These are phyloP conservation scores for Poecilia latipinna DNA, from an alignment of 2,113 vertebrate genomes.

Conservation along the genomic window DNA sequence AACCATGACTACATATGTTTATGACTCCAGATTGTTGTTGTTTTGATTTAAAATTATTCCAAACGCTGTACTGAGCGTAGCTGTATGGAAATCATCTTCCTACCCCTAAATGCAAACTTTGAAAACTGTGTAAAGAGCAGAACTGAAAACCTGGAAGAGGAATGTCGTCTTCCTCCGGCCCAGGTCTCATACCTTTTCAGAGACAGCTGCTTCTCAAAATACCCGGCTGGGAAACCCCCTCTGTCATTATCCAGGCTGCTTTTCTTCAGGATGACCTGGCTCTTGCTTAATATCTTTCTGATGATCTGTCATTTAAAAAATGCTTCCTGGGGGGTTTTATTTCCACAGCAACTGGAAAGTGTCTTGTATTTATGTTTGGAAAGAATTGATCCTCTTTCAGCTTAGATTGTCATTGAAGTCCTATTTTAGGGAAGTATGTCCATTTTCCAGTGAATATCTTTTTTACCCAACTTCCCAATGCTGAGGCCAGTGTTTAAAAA, in stretches of 20 bases:
- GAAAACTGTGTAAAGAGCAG: background rate
- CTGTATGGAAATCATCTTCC: background rate
- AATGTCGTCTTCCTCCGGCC: conserved; percentile 49
- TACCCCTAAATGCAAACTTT: background rate
- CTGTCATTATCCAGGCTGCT: conserved; percentile 30
- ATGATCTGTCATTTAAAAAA: conserved; percentile 15
- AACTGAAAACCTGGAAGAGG: conserved; percentile 37
- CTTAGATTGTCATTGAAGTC: conserved; percentile 6
- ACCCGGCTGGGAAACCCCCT: conserved; percentile 69
- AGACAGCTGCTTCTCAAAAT: conserved; percentile 80
- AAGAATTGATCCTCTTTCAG: conserved; percentile 20
- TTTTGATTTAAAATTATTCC: background rate
- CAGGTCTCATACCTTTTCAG: conserved; percentile 57
- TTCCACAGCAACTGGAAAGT: conserved; percentile 27
- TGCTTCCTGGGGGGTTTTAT: background rate
- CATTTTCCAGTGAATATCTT: conserved; percentile 4
- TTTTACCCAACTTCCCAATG: too few species aligned
- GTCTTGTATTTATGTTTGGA: conserved; percentile 38
- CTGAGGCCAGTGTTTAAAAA: too few species aligned
- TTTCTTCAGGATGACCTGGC: background rate
- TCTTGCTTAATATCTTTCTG: conserved; percentile 31
- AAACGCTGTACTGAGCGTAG: background rate
- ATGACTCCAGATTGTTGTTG: background rate
- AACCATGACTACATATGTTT: background rate
- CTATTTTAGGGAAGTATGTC: background rate